Base-by-base conservation (phyloP, 2,797 vertebrate genomes). In the Syngnathus rostellatus region DNA sequence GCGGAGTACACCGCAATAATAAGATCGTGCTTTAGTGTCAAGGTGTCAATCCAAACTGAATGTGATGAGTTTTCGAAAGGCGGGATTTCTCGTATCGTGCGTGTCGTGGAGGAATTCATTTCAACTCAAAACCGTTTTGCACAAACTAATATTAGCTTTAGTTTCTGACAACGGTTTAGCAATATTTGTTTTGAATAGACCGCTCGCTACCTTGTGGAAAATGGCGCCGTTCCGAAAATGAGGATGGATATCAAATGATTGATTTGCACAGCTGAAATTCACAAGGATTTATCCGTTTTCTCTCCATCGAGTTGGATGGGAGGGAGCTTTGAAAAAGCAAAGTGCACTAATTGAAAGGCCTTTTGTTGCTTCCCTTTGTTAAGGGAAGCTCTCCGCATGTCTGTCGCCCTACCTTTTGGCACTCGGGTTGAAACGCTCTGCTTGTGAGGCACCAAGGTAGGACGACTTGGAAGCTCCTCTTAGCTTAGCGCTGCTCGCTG, bases 311-410 rank as follows among this genome's bases (percentile, higher is more conserved):
- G 11, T 25, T 25, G 10, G 53, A 54, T 23, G 12, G 23, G 6
- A 54, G 21, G n/a, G 50, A 9, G n/a, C 23, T 54, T 12, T 54
- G 23, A 25, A 25, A 25, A 3, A 54, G 53, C 10, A 17, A 57
- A 57, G 2, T 17, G 12, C 14, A 17, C 10, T 1, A 12, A 31
- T 31, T 31, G 25, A 76, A 77, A 69, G 76, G 73, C 68, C 69
- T 74, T 82, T 82, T 85, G 69, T 77, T 85, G 77, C 74, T 72
- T 31, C 40, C 10, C 12, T 46, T 63, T 72, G 81, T 85, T 82
- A 87, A 86, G 80, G 31, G 74, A 83, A 83, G 68, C 82, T 69
- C 46, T 62, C 4, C 48, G 57, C 76, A 79, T 84, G 66, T 83
- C 74, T 74, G 67, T 76, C 67, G 68, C 63, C 70, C 76, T 78